Conservation (phyloP, 2,888 invertebrate species). For the Eulithis prunata region DNA sequence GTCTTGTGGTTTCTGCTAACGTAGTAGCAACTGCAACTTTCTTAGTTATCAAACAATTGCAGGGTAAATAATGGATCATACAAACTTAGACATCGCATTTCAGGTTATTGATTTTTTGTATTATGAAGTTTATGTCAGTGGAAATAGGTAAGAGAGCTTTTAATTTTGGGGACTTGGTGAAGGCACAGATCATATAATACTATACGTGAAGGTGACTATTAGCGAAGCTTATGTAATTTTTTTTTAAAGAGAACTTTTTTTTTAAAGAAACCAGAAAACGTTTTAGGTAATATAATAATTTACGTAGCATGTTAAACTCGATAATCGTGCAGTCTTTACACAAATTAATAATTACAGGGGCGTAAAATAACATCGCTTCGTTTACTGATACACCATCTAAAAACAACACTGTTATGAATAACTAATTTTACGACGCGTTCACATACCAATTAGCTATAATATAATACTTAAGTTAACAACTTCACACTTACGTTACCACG, state of each 20-base stretch:
- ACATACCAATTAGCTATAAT: conserved; percentile 73
- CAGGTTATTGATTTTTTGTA: too few relatives aligned
- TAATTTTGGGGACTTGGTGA: too few relatives aligned
- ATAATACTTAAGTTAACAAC: conserved; percentile 69
- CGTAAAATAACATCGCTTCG: conserved; percentile 57
- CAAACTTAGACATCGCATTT: too few relatives aligned
- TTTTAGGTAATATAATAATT: conserved; percentile 1
- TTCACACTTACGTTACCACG: conserved; percentile 55
- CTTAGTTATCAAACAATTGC: conserved; percentile 24
- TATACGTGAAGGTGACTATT: too few relatives aligned
- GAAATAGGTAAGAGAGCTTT: too few relatives aligned
- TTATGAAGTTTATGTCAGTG: too few relatives aligned
- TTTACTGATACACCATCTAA: conserved; percentile 75
- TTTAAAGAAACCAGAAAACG: not conserved
- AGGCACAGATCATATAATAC: too few relatives aligned
- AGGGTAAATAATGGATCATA: not conserved
- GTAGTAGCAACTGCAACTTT: conserved; percentile 21
- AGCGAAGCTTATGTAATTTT: too few relatives aligned
- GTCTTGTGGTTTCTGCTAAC: conserved; percentile 33
- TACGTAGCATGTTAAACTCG: conserved; percentile 7
- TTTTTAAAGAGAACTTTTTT: too few relatives aligned
- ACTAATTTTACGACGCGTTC: conserved; percentile 73
- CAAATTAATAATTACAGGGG: conserved; percentile 74
- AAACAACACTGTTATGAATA: conserved; percentile 79
- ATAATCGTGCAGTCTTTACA: conserved; percentile 53